phyloP scores from a whole-genome alignment of 2,888 invertebrate genomes.

The Alcis repandata region DNA sequence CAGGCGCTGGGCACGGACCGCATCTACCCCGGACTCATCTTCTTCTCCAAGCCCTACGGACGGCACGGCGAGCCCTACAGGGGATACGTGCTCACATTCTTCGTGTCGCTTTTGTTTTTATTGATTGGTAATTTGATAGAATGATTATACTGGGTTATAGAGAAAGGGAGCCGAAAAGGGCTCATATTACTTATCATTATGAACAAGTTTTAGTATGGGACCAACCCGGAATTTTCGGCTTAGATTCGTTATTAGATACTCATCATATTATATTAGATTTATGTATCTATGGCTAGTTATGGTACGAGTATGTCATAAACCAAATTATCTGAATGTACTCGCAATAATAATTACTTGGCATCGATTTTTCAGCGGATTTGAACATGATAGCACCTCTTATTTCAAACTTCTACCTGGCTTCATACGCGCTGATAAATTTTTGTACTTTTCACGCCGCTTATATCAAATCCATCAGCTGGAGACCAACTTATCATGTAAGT shows the following conservation, averaged over 20 bases:
- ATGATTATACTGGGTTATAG: no score
- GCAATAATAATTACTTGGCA: no score
- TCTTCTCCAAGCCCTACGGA: conserved; percentile 96
- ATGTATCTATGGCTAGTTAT: no score
- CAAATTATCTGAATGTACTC: no score
- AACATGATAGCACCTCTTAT: conserved; percentile 97
- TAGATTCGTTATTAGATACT: no score
- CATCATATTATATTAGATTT: no score
- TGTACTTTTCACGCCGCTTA: conserved; percentile 96
- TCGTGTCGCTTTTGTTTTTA: conserved; percentile 94
- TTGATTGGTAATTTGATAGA: conserved; percentile 88
- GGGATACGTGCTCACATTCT: conserved; percentile 96
- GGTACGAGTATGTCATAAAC: no score
- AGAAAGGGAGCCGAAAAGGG: no score
- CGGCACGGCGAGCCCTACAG: conserved; percentile 94
- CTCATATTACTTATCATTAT: no score
- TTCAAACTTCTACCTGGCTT: conserved; percentile 97
- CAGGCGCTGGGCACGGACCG: conserved; percentile 97
- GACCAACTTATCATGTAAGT: conserved; percentile 94
- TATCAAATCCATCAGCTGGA: conserved; percentile 83
- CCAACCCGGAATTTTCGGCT: no score
- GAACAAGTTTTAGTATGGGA: no score
- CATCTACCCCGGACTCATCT: conserved; percentile 97
- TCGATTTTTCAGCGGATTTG: conserved; percentile 89
- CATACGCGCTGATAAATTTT: conserved; percentile 97